A percentile compares a stretch with the other conserved stretches of the same genome.
Conservation (phyloP, 2,113 vertebrate species). For the Cyanistes caeruleus region DNA sequence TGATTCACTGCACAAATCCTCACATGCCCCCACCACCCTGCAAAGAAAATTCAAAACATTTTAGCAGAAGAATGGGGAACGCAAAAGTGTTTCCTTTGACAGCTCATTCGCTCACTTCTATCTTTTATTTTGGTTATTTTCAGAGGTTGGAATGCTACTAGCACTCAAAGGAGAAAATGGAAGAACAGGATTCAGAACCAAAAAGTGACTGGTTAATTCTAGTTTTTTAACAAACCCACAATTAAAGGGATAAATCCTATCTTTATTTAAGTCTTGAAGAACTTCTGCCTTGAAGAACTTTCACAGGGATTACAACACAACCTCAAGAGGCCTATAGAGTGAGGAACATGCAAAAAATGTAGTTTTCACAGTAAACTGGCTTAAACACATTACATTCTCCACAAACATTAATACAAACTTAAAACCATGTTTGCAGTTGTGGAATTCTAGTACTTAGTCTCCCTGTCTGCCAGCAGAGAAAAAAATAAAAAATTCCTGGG, state of each 20-base stretch:
- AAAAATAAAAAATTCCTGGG: background rate
- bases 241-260: background rate
- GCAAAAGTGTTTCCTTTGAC: background rate
- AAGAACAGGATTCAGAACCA: background rate
- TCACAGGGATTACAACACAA: background rate
- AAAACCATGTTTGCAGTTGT: background rate
- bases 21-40: accelerated
- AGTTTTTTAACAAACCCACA: background rate
- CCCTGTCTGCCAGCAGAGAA: background rate
- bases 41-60: background rate
- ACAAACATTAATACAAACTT: background rate
- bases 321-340: background rate
- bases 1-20: background rate
- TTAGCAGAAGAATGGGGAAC: background rate
- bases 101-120: background rate
- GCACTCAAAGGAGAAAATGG: background rate
- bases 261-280: background rate
- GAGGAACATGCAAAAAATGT: background rate
- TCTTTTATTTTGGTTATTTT: background rate
- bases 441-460: background rate
- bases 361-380: background rate
- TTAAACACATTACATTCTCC: background rate
- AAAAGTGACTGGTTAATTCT: background rate
- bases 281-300: background rate
- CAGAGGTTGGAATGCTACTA: background rate